phyloP scores from a whole-genome alignment of 1,140 invertebrate genomes.

The Zophobas atratus region DNA sequence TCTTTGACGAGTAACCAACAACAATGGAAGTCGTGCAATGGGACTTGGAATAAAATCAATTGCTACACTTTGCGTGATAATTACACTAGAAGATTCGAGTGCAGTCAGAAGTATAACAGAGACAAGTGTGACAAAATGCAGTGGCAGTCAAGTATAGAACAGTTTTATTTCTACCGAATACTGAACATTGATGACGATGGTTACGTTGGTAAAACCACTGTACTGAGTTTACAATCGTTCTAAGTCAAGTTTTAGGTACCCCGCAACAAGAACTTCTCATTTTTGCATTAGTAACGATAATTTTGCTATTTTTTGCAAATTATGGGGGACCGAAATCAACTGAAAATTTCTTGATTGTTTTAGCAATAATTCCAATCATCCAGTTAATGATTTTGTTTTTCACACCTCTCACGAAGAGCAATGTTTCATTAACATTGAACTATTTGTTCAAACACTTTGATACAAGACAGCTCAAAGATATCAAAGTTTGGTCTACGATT shows the following conservation, averaged over 20 bases:
- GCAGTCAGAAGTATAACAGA: slow-evolving; percentile 18
- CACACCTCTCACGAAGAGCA: not conserved
- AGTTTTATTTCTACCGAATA: slow-evolving; percentile 28
- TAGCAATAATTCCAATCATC: not conserved
- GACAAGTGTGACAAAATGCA: slow-evolving; percentile 30
- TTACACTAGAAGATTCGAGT: slow-evolving; percentile 37
- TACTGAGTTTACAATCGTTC: not conserved
- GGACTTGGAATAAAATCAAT: slow-evolving; percentile 36
- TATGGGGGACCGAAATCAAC: slow-evolving; percentile 16
- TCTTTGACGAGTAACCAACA: not conserved
- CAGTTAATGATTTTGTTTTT: not conserved
- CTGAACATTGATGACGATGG: slow-evolving; percentile 17
- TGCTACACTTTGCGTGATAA: slow-evolving; percentile 40
- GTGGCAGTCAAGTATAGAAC: slow-evolving; percentile 39
- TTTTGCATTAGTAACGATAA: slow-evolving; percentile 5
- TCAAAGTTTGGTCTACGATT: slow-evolving; percentile 4
- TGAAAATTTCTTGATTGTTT: slow-evolving; percentile 19
- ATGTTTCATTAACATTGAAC: not conserved
- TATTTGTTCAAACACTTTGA: not conserved
- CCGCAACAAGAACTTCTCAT: slow-evolving; percentile 5
- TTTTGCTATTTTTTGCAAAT: slow-evolving; percentile 26
- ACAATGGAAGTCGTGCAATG: slow-evolving; percentile 43
- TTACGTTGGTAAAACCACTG: slow-evolving; percentile 16
- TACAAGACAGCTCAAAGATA: not conserved
- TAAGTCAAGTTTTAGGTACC: slow-evolving; percentile 24